These are phyloP conservation scores for Syngnathus typhle DNA, from an alignment of 2,113 vertebrate genomes.

Conservation along the genomic window DNA sequence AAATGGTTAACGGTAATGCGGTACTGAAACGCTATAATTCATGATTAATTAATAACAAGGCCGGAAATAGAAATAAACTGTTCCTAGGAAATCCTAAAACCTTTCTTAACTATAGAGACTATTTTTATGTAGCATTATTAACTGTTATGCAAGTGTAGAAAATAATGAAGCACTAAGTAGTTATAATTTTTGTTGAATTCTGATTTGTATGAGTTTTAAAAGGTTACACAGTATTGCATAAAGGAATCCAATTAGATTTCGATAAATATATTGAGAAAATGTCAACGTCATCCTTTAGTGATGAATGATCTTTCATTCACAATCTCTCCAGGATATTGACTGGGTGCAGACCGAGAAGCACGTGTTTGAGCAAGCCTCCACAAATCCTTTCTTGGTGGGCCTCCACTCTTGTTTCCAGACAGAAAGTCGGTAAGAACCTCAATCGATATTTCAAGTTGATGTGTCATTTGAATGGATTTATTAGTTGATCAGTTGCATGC, in stretches of 20 bases:
- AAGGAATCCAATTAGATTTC: background rate
- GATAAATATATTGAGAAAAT: background rate
- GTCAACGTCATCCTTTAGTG: background rate
- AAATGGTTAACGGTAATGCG: background rate
- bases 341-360: constrained; percentile 99
- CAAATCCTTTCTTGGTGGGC: constrained; percentile 94
- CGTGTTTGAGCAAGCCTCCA: constrained; percentile 96
- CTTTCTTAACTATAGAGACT: background rate
- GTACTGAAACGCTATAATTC: background rate
- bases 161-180: background rate
- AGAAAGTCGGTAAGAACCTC: constrained; percentile 88
- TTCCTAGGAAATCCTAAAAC: background rate
- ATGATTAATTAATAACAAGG: background rate
- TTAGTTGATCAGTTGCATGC: background rate
- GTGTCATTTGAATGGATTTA: background rate
- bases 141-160: background rate
- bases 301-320: background rate
- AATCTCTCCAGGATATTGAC: constrained; percentile 85
- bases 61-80: background rate
- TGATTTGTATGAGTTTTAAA: background rate
- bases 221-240: background rate
- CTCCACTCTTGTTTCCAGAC: constrained; percentile 98
- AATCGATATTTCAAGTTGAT: background rate
- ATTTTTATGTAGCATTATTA: background rate
- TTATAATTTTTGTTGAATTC: background rate